Percentiles rank a stretch among this genome's conserved stretches.
Evolutionary conservation across 2,797 vertebrate genomes (phyloP).

Genomic region (Distichodus sexfasciatus): DNA sequence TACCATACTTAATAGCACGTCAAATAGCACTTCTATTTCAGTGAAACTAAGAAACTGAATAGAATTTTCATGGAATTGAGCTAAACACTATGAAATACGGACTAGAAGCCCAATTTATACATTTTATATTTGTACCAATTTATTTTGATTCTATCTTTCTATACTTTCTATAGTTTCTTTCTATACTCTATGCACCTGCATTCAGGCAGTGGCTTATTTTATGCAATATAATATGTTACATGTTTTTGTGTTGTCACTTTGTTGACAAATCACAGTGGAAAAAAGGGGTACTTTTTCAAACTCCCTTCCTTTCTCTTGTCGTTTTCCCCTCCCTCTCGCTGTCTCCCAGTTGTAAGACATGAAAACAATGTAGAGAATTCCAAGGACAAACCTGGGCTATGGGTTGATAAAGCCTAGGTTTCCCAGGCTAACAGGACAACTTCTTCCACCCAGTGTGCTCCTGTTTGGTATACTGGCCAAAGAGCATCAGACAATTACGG

Average conservation of each 20-base stretch:
- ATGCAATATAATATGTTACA: too few species aligned
- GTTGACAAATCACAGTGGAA: too few species aligned
- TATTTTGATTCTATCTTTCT: neutral
- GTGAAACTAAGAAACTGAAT: too few species aligned
- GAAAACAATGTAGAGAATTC: conserved; percentile 77
- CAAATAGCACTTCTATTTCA: too few species aligned
- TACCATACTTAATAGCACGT: neutral
- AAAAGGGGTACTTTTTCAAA: conserved; percentile 15
- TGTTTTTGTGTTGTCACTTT: too few species aligned
- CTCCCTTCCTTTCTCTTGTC: conserved; percentile 41
- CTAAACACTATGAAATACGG: too few species aligned
- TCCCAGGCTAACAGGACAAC: conserved; percentile 65
- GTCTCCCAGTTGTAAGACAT: conserved; percentile 66
- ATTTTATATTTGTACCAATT: too few species aligned
- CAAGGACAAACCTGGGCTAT: conserved; percentile 69
- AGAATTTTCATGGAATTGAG: too few species aligned
- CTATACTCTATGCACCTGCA: conserved; percentile 24
- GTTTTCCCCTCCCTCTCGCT: conserved; percentile 51
- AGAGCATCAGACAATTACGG: conserved; percentile 38
- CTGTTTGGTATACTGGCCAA: neutral
- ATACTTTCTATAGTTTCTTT: neutral
- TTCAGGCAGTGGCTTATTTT: conserved; percentile 16
- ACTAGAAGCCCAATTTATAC: too few species aligned
- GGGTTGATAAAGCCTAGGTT: conserved; percentile 72
- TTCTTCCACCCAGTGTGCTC: conserved; percentile 6